Evolutionary conservation across 30 jellyfish, hydroid and myxozoan species (phyloP).

Genomic region (Nemopilema nomurai): DNA sequence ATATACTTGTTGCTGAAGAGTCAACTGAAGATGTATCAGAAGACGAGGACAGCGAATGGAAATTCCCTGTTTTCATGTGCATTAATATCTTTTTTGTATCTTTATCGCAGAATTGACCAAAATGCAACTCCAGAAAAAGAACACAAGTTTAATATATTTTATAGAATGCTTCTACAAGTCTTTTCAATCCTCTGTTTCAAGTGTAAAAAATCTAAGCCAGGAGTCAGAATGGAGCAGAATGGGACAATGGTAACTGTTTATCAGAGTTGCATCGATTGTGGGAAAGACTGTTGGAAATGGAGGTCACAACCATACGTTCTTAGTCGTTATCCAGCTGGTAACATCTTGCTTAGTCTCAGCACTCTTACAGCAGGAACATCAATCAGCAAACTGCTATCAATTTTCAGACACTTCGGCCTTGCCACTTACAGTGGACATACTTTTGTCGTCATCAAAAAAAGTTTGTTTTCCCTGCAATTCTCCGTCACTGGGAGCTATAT

Average conservation of each 20-base stretch:
- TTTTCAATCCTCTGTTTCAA: slow-evolving; percentile 24
- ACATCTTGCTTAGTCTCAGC: slow-evolving; percentile 6
- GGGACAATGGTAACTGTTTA: slow-evolving; percentile 41
- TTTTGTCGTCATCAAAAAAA: slow-evolving; percentile 1
- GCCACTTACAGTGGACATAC: slow-evolving; percentile 11
- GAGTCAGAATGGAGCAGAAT: not conserved
- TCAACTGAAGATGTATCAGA: not conserved
- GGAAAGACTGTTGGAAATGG: slow-evolving; percentile 20
- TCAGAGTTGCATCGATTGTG: slow-evolving; percentile 20
- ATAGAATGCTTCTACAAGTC: not conserved
- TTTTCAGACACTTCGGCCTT: slow-evolving; percentile 13
- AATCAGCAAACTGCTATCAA: slow-evolving; percentile 9
- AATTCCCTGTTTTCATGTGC: not conserved
- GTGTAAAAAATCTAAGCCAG: slow-evolving; percentile 6
- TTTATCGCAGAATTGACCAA: not conserved
- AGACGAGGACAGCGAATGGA: not conserved
- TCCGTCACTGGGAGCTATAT: slow-evolving; percentile 17
- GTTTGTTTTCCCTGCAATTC: slow-evolving; percentile 30
- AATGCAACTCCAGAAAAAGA: slow-evolving; percentile 5
- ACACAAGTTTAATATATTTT: slow-evolving; percentile 10
- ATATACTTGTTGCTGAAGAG: not conserved
- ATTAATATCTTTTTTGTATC: not conserved
- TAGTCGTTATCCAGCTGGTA: slow-evolving; percentile 29
- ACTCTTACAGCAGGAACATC: slow-evolving; percentile 19
- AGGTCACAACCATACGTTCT: slow-evolving; percentile 3